These are phyloP conservation scores for Cryptocheilus praepositus DNA, from an alignment of 2,888 invertebrate genomes.

Conservation along the genomic window DNA sequence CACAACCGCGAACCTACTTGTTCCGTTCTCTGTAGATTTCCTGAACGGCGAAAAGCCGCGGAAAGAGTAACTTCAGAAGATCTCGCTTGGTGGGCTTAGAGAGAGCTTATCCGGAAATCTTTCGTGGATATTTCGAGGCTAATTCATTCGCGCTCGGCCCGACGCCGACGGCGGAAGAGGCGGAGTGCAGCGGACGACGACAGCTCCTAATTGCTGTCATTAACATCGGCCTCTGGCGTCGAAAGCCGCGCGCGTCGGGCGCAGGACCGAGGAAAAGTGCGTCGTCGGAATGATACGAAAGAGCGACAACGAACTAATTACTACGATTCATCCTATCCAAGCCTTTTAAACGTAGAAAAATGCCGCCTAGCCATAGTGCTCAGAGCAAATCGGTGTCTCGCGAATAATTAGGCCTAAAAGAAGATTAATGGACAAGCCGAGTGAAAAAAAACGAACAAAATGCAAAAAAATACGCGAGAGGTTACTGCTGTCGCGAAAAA, in stretches of 20 bases:
- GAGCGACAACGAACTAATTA: conserved; percentile 61
- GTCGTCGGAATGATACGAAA: conserved; percentile 25
- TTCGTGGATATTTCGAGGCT: too few species aligned
- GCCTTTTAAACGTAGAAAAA: conserved; percentile 43
- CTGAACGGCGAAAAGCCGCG: too few species aligned
- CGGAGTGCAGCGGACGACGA: too few species aligned
- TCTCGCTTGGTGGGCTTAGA: too few species aligned
- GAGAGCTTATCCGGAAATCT: too few species aligned
- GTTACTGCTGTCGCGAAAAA: conserved; percentile 29
- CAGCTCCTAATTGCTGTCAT: too few species aligned
- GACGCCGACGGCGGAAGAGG: too few species aligned
- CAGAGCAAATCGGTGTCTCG: conserved; percentile 55
- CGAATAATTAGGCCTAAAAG: conserved; percentile 64
- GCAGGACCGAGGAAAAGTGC: conserved; percentile 8
- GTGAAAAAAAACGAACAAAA: conserved; percentile 41
- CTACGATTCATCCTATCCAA: conserved; percentile 41
- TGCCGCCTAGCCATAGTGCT: conserved; percentile 48
- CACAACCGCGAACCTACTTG: too few species aligned
- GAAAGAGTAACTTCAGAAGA: too few species aligned
- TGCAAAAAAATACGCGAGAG: conserved; percentile 12
- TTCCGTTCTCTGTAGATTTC: too few species aligned
- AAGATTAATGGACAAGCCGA: conserved; percentile 31
- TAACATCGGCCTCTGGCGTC: not conserved
- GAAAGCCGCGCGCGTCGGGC: not conserved
- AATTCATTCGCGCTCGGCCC: too few species aligned